These are phyloP conservation scores for Karalla daura DNA, from an alignment of 2,797 vertebrate species.

Conservation along the genomic window DNA sequence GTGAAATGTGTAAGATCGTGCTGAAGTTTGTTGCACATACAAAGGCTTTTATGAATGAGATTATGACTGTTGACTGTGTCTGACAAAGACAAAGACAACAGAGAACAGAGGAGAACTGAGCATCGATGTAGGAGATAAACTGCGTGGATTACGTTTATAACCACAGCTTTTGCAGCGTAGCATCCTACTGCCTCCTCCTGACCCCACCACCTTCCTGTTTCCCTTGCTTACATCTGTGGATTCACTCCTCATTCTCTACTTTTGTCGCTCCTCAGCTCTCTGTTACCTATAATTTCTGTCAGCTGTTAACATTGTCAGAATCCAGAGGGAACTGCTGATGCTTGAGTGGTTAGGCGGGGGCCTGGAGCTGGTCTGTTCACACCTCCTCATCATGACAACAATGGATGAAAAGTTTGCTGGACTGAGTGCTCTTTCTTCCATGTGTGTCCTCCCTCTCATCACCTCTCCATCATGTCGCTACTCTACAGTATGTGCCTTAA, in stretches of 20 bases:
- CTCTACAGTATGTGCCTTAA: background rate
- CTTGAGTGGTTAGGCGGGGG: background rate
- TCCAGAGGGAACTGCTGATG: background rate
- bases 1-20: background rate
- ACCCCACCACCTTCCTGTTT: background rate
- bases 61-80: background rate
- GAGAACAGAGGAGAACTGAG: constrained; percentile 12
- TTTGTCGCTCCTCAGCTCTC: background rate
- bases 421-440: constrained; percentile 6
- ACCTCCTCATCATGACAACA: constrained; percentile 11
- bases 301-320: background rate
- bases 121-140: constrained; percentile 37
- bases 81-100: constrained; percentile 3
- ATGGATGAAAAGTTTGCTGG: background rate
- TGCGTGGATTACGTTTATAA: constrained; percentile 10
- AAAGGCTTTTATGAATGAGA: background rate
- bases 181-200: background rate
- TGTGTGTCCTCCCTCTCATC: constrained; percentile 12
- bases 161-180: constrained; percentile 3
- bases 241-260: background rate
- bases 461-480: constrained; percentile 7
- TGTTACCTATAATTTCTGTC: background rate
- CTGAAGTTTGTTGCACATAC: background rate
- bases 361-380: constrained; percentile 14
- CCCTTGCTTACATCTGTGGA: background rate